Percentiles rank a stretch among this genome's conserved stretches.
Conservation (phyloP, 1,140 invertebrate genomes). For the Colletes gigas region DNA sequence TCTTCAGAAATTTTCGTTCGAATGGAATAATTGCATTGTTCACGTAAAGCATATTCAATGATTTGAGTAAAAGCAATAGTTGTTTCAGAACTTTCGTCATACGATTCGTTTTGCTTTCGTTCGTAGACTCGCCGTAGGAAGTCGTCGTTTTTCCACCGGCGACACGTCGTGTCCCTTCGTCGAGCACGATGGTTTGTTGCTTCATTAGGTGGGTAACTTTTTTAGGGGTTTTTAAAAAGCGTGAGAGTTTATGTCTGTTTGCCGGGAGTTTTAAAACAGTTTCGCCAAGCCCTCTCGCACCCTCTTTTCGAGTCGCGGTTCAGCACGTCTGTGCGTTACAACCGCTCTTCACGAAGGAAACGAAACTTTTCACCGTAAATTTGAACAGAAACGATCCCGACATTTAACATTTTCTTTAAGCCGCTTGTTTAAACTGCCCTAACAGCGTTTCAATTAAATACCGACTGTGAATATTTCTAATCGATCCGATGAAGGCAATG, state of each 20-base stretch:
- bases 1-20: too few relatives aligned
- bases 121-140: constrained; percentile 27
- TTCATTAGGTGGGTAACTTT: constrained; percentile 71
- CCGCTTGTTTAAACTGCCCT: constrained; percentile 33
- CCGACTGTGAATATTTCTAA: not conserved
- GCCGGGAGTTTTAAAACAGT: constrained; percentile 74
- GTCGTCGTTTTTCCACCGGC: constrained; percentile 47
- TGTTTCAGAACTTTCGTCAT: not conserved
- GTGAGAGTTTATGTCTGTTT: constrained; percentile 68
- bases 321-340: constrained; percentile 48
- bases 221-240: constrained; percentile 72
- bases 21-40: not conserved
- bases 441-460: constrained; percentile 46
- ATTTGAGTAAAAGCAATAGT: constrained; percentile 7
- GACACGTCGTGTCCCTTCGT: constrained; percentile 46
- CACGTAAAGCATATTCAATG: not conserved
- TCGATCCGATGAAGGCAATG: not conserved
- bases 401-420: constrained; percentile 52
- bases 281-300: constrained; percentile 44
- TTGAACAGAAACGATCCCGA: constrained; percentile 50
- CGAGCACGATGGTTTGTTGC: constrained; percentile 56
- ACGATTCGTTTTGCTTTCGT: constrained; percentile 41
- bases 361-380: constrained; percentile 60
- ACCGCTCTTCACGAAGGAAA: constrained; percentile 52
- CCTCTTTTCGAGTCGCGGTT: constrained; percentile 40